These are phyloP conservation scores for Ceyx melanurus DNA, from an alignment of 2,113 vertebrate genomes.

Conservation along the genomic window DNA sequence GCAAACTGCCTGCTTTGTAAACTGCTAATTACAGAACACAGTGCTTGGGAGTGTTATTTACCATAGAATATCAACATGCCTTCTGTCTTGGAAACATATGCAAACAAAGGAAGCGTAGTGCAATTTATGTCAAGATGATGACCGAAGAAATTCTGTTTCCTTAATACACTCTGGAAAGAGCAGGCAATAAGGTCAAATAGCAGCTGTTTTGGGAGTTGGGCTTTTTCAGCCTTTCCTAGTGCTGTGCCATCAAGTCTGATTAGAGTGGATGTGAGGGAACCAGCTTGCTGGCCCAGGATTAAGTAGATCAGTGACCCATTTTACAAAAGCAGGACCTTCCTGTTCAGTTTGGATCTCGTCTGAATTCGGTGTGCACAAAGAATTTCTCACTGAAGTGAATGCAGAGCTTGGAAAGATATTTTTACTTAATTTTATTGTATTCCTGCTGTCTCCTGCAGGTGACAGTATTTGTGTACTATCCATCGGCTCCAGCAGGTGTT, in stretches of 20 bases:
- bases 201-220: not conserved
- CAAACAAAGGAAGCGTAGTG: fast-evolving
- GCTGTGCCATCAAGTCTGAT: not conserved
- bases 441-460: not conserved
- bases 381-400: not conserved
- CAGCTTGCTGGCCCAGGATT: not conserved
- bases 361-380: not conserved
- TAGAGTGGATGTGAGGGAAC: not conserved
- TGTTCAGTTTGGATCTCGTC: not conserved
- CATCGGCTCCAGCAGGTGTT: not conserved
- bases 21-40: not conserved
- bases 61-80: not conserved
- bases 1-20: not conserved
- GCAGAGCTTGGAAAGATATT: not conserved
- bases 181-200: not conserved
- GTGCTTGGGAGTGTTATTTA: not conserved
- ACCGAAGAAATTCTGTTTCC: not conserved
- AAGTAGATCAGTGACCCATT: not conserved
- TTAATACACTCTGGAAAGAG: not conserved
- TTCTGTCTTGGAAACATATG: not conserved
- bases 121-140: not conserved
- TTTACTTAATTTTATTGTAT: not conserved
- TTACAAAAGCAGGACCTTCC: not conserved
- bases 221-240: not conserved
- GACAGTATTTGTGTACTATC: not conserved